Evolutionary conservation across 2,888 invertebrate genomes (phyloP).

Genomic region (Lasioglossum lativentre): DNA sequence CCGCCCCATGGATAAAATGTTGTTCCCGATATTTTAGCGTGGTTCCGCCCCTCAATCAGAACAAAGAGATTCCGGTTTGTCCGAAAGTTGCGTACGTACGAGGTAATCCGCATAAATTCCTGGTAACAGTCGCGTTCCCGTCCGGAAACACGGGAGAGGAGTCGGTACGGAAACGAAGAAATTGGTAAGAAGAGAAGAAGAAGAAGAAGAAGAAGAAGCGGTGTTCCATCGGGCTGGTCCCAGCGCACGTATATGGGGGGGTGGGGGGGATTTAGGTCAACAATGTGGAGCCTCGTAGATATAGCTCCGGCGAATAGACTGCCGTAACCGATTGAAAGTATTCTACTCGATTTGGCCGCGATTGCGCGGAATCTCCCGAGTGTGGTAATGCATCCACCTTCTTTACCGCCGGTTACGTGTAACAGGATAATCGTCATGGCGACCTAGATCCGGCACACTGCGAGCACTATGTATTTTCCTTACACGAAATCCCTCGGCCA

Average conservation of each 20-base stretch:
- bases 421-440: constrained; percentile 66
- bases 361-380: constrained; percentile 63
- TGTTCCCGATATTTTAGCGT: constrained; percentile 2
- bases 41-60: constrained; percentile 16
- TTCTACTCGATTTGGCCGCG: constrained; percentile 71
- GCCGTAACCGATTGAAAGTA: constrained; percentile 68
- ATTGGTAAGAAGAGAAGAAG: constrained; percentile 30
- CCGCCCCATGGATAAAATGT: not conserved
- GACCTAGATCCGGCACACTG: constrained; percentile 58
- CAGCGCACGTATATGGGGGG: constrained; percentile 41
- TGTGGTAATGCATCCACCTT: constrained; percentile 64
- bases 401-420: constrained; percentile 61
- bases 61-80: constrained; percentile 13
- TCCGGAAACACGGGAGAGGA: constrained; percentile 1
- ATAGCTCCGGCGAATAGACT: constrained; percentile 54
- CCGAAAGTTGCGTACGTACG: constrained; percentile 24
- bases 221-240: constrained; percentile 15
- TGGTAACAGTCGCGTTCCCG: constrained; percentile 37
- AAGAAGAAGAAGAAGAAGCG: constrained; percentile 4
- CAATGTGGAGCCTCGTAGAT: constrained; percentile 63
- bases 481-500: not conserved
- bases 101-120: constrained; percentile 49
- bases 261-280: constrained; percentile 64
- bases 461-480: not conserved
- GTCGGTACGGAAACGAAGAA: constrained; percentile 42